These are phyloP conservation scores for Pardosa pseudoannulata DNA, from an alignment of 2,888 invertebrate species.

Conservation along the genomic window DNA sequence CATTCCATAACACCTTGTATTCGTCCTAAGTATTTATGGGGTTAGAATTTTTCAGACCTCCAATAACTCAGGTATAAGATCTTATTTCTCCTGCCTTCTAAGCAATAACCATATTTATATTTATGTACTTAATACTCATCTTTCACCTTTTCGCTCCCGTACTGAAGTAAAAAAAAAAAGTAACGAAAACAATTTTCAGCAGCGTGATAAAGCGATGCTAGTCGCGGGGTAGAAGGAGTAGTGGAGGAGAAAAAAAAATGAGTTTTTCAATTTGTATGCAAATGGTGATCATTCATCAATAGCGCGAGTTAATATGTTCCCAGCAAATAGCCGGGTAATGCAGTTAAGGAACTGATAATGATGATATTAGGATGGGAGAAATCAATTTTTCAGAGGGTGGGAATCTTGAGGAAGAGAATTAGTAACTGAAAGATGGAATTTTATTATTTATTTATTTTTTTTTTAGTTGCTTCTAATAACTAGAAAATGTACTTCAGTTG, in stretches of 20 bases:
- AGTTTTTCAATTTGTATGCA: conserved; percentile 70
- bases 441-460: too few relatives aligned
- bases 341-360: conserved; percentile 52
- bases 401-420: background rate
- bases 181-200: background rate
- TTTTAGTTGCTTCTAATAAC: too few relatives aligned
- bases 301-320: conserved; percentile 34
- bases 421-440: too few relatives aligned
- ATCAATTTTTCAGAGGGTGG: background rate
- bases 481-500: too few relatives aligned
- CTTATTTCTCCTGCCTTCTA: background rate
- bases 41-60: too few relatives aligned
- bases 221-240: background rate
- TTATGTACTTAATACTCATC: background rate
- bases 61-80: too few relatives aligned
- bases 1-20: too few relatives aligned
- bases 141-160: background rate
- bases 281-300: conserved; percentile 63
- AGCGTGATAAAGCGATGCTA: conserved; percentile 25
- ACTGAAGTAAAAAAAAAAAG: background rate
- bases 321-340: conserved; percentile 59
- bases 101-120: background rate
- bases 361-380: conserved; percentile 41
- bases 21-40: too few relatives aligned
- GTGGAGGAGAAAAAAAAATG: conserved; percentile 30